These are phyloP conservation scores for Melanotaenia duboulayi DNA, from an alignment of 2,113 vertebrate species.

Conservation along the genomic window DNA sequence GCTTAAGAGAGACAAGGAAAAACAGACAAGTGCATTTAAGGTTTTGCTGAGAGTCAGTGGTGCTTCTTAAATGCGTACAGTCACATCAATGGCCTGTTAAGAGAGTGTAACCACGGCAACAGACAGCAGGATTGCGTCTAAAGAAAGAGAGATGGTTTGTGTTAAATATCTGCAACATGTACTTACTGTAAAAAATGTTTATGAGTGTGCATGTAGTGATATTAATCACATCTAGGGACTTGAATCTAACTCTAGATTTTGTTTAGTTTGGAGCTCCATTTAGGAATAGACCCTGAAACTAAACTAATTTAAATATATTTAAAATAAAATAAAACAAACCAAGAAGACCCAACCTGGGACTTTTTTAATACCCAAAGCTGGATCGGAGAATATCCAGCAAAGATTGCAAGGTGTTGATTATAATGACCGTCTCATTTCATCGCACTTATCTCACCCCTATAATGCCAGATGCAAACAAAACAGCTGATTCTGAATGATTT, in stretches of 20 bases:
- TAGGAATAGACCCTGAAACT: neutral
- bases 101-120: conserved; percentile 77
- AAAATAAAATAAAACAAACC: too few species aligned
- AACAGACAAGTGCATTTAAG: conserved; percentile 35
- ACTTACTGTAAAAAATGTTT: neutral
- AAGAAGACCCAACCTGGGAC: too few species aligned
- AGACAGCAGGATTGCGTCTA: conserved; percentile 69
- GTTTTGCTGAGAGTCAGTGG: conserved; percentile 54
- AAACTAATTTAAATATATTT: too few species aligned
- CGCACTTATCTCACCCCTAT: too few species aligned
- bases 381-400: neutral
- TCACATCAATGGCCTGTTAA: conserved; percentile 75
- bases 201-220: neutral
- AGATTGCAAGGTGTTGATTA: neutral
- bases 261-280: neutral
- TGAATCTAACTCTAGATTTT: neutral
- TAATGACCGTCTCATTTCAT: neutral
- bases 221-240: neutral
- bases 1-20: neutral
- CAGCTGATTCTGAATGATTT: neutral
- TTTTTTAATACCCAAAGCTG: too few species aligned
- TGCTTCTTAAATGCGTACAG: conserved; percentile 65
- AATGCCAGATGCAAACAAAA: neutral
- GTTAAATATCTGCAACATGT: conserved; percentile 37
- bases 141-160: conserved; percentile 58